Conservation (phyloP, 2,797 vertebrate genomes). For the Coranthus polyacanthus region DNA sequence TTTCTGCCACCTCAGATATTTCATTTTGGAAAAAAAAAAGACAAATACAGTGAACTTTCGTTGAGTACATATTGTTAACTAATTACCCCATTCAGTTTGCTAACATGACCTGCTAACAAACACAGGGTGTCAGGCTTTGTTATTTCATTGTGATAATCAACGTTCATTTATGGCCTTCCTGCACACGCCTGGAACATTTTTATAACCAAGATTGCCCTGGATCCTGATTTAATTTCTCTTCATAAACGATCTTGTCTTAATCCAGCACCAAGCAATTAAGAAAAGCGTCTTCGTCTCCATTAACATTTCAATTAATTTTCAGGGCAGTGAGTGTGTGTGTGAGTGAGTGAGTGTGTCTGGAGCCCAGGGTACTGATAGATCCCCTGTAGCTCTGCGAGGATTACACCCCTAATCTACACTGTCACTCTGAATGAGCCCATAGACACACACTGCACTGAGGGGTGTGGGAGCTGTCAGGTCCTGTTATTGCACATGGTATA, state of each 20-base stretch:
- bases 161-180: constrained; percentile 51
- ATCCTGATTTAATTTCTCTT: constrained; percentile 77
- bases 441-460: constrained; percentile 85
- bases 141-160: constrained; percentile 39
- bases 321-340: constrained; percentile 28
- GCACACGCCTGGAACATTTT: constrained; percentile 44
- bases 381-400: constrained; percentile 86
- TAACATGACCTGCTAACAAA: constrained; percentile 68
- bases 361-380: constrained; percentile 75
- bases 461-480: constrained; percentile 86
- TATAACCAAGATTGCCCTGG: constrained; percentile 52
- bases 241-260: constrained; percentile 81
- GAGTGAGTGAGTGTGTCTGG: constrained; percentile 60
- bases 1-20: constrained; percentile 86
- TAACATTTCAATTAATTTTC: constrained; percentile 86
- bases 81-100: constrained; percentile 72
- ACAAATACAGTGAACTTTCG: constrained; percentile 83
- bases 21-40: constrained; percentile 76
- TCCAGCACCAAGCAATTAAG: constrained; percentile 81
- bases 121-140: constrained; percentile 33
- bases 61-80: constrained; percentile 84
- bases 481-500: constrained; percentile 77
- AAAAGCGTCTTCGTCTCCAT: constrained; percentile 74
- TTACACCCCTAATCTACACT: constrained; percentile 90
- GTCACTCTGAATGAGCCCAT: constrained; percentile 89